A percentile compares a stretch with the other conserved stretches of the same genome.
Conservation (phyloP, 2,113 vertebrate genomes). For the Hemibagrus wyckioides region DNA sequence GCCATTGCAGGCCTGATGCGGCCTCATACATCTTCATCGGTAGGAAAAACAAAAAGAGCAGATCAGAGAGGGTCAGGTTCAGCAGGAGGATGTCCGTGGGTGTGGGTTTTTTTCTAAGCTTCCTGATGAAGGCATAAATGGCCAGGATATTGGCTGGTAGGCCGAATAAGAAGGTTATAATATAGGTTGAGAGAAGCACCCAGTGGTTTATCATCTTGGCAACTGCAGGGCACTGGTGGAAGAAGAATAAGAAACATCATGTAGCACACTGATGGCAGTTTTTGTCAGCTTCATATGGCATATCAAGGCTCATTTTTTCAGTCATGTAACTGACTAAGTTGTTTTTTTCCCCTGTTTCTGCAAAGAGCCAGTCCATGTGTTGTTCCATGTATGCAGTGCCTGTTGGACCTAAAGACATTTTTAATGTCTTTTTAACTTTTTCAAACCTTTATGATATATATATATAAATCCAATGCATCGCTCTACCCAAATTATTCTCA, state of each 20-base stretch:
- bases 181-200: conserved; percentile 63
- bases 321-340: neutral
- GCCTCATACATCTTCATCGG: conserved; percentile 75
- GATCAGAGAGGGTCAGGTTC: conserved; percentile 71
- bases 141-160: conserved; percentile 74
- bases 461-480: neutral
- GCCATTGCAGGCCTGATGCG: conserved; percentile 54
- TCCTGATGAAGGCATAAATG: conserved; percentile 63
- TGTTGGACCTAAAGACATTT: neutral
- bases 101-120: conserved; percentile 57
- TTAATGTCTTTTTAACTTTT: too few relatives aligned
- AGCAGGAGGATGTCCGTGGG: conserved; percentile 73
- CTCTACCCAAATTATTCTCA: neutral
- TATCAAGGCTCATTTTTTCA: neutral
- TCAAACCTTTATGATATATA: neutral
- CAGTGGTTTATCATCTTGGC: conserved; percentile 23
- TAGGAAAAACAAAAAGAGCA: conserved; percentile 73
- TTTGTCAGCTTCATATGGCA: neutral
- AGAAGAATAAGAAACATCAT: conserved; percentile 5
- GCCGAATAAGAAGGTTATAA: conserved; percentile 68
- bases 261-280: neutral
- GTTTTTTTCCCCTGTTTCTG: neutral
- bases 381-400: neutral
- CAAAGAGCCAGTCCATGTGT: neutral
- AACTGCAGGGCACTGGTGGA: neutral